Percentiles rank a stretch among this genome's conserved stretches.
These are phyloP conservation scores for Drosophila sp. DNA, from an alignment of 1,140 invertebrate genomes.

Conservation along the genomic window DNA sequence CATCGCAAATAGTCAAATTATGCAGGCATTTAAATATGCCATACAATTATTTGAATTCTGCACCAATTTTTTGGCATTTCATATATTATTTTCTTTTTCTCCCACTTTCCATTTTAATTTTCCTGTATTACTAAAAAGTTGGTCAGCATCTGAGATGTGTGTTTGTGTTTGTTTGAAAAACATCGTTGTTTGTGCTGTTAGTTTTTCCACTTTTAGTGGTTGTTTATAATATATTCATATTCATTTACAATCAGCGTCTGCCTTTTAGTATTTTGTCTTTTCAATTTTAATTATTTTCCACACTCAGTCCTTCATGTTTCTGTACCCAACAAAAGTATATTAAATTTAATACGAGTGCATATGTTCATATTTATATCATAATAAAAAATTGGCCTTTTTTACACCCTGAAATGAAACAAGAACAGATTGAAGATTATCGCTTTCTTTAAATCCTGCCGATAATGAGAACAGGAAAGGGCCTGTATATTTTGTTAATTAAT, in stretches of 20 bases:
- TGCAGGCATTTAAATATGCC: constrained; percentile 79
- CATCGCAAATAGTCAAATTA: constrained; percentile 46
- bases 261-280: constrained; percentile 17
- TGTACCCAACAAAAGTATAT: background rate
- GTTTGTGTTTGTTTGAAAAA: constrained; percentile 9
- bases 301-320: background rate
- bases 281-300: background rate
- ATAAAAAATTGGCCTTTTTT: background rate
- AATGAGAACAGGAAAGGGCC: too few relatives aligned
- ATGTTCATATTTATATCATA: background rate
- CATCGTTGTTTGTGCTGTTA: constrained; percentile 31
- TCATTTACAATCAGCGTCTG: constrained; percentile 50
- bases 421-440: too few relatives aligned
- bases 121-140: constrained; percentile 32
- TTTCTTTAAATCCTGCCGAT: too few relatives aligned
- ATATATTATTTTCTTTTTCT: constrained; percentile 10
- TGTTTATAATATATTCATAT: constrained; percentile 53
- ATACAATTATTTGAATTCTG: constrained; percentile 78
- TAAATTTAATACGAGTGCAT: background rate
- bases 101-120: background rate
- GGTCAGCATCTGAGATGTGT: constrained; percentile 10
- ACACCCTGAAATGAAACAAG: background rate
- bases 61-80: constrained; percentile 56
- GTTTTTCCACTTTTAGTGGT: constrained; percentile 36
- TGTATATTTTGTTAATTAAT: too few relatives aligned